Evolutionary conservation across 2,113 vertebrate genomes (phyloP), one percentile per base, ranked within the genome.

Genomic region (Sisor rabdophorus): DNA sequence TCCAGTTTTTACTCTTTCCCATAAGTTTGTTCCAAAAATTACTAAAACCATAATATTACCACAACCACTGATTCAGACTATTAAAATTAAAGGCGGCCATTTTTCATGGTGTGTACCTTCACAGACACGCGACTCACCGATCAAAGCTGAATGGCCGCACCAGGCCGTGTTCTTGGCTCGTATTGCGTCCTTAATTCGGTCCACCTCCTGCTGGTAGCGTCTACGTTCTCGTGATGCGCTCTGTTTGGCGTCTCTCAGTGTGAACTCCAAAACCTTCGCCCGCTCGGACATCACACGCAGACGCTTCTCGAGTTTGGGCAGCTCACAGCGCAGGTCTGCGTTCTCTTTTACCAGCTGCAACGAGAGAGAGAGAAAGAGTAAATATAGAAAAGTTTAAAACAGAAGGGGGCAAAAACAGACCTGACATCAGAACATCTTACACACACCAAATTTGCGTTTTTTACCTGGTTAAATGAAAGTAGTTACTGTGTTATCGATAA

Each of bases 191-290:
- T 98, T 98, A 84, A 98, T 98, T 84, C 94, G 96, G 82, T 98
- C 96, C 32, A 98, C 95, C 84, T 98, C 96, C 88, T 95, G 93
- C 92, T 96, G 95, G 91, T 98, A 98, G 65, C 95, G 92, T 67
- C 94, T 96, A 82, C 95, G 94, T 89, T 98, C 96, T 20, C 94
- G 86, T 92, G 95, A 93, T 86, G 94, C 91, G 0, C 93, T 95
- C 81, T 95, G 95, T 92, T 97, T 97, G 87, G 95, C 94, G 78
- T 98, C 94, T 89, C 94, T 95, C 87, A 98, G 89, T 3, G 94
- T 94, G 0, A 91, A 91, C 89, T 98, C 96, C 90, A 98, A 91
- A 13, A 94, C 93, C 87, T 94, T 97, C 58, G 97, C 95, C 0
- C 96, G 87, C 89, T 96, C 95, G 0, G 94, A 94, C 0, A 95